Conservation (phyloP, 2,797 vertebrate species). For the Platyrinchus mystaceus region DNA sequence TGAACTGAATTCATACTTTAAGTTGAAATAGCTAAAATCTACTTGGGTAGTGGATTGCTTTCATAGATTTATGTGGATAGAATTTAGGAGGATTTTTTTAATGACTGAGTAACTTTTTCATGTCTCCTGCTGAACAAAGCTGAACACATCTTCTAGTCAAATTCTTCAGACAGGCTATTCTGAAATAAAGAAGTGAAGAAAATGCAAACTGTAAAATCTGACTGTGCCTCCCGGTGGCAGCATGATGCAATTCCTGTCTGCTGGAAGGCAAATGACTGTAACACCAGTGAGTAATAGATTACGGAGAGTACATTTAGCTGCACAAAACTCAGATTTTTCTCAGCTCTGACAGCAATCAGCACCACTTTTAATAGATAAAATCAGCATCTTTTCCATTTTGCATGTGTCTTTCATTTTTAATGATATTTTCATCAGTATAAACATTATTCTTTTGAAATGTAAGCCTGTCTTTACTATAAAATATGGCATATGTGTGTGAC, state of each 20-base stretch:
- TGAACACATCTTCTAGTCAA: not conserved
- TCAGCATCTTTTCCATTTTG: not conserved
- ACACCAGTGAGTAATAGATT: not conserved
- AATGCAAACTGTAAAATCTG: not conserved
- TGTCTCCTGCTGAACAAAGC: not conserved
- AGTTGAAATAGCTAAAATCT: not conserved
- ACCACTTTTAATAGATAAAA: not conserved
- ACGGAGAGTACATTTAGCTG: not conserved
- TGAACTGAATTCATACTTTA: not conserved
- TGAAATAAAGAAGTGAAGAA: not conserved
- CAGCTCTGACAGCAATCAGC: not conserved
- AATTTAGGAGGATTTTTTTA: not conserved
- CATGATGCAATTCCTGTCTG: not conserved
- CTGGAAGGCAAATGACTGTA: not conserved
- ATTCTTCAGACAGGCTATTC: not conserved
- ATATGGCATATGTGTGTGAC: not conserved
- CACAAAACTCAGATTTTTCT: not conserved
- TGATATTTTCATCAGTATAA: not conserved
- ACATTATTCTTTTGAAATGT: not conserved
- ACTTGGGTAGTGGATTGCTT: not conserved
- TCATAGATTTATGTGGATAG: not conserved
- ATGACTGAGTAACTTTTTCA: not conserved
- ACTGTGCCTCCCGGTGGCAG: constrained; percentile 48
- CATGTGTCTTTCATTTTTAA: not conserved
- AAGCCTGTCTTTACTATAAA: not conserved